Evolutionary conservation across 2,797 vertebrate genomes (phyloP).

Genomic region (Phyllotis vaccarum): DNA sequence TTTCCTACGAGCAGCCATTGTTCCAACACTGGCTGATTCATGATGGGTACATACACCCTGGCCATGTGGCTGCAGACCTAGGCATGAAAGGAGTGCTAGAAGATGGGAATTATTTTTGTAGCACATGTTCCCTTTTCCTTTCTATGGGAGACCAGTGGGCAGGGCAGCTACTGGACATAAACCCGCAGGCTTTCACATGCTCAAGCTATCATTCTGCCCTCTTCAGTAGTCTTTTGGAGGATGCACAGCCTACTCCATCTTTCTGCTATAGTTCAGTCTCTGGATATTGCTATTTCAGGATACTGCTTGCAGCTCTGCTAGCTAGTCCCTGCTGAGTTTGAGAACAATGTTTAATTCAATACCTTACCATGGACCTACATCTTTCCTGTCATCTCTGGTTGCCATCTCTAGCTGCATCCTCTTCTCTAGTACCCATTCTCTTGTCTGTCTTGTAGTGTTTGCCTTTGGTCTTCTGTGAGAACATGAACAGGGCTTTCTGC

Average conservation of each 20-base stretch:
- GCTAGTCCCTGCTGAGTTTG: not conserved
- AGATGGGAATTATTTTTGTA: not conserved
- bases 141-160: not conserved
- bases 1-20: not conserved
- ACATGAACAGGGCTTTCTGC: fast-evolving
- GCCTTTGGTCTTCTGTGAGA: not conserved
- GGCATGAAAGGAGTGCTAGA: not conserved
- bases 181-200: not conserved
- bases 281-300: not conserved
- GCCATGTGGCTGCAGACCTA: no score
- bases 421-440: no score
- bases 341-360: not conserved
- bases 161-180: not conserved
- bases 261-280: not conserved
- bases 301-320: not conserved
- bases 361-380: no score
- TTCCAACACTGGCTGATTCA: not conserved
- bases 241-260: not conserved
- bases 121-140: not conserved
- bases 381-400: not conserved
- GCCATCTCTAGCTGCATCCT: not conserved
- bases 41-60: not conserved
- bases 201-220: not conserved
- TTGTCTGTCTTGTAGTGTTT: not conserved
- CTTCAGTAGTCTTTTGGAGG: not conserved